Evolutionary conservation across 2,888 invertebrate genomes (phyloP), one percentile per base, ranked within the genome.

Genomic region (Marasmarcha lunaedactyla): DNA sequence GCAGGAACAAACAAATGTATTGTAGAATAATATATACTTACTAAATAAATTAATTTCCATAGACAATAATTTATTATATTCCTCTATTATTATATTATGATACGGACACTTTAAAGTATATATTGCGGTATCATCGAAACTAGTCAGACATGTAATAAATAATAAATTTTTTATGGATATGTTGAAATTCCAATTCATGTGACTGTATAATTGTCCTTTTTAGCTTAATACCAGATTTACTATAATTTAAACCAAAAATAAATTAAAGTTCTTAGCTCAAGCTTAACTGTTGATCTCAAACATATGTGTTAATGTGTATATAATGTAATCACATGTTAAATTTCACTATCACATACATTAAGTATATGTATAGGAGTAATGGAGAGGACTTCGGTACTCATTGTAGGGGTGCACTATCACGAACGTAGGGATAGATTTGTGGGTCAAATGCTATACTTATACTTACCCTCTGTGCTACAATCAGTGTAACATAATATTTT

Each of bases 261-360:
- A 7, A 30, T 30, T n/a, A 10, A 10, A 49, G 45, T 68, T 63
- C 53, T 62, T 72, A 78, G 69, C 64, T 71, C 69, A 70, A 57
- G 78, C 79, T 81, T 81, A 62, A 74, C 72, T 77, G 78, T 79
- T 78, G 73, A 78, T 79, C 81, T 78, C 77, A 73, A 69, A 63
- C 55, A 48, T 73, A 69, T 69, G 63, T 76, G 70, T 74, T 73
- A 74, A 59, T 68, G 65, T 81, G 77, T 81, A 81, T 72, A 78
- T 77, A 77, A 72, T 77, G 63, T 79, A 76, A 77, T 71, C 79
- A 79, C 76, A 72, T 79, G 81, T 79, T 81, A 78, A 74, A 74
- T 58, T 69, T 73, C 70, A 74, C 67, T 46, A 62, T 69, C 74
- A 76, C 76, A 54, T 52, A 61, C 65, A 63, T 62, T 60, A 69